Evolutionary conservation across 2,113 vertebrate genomes (phyloP).

Genomic region (Ranitomeya variabilis): DNA sequence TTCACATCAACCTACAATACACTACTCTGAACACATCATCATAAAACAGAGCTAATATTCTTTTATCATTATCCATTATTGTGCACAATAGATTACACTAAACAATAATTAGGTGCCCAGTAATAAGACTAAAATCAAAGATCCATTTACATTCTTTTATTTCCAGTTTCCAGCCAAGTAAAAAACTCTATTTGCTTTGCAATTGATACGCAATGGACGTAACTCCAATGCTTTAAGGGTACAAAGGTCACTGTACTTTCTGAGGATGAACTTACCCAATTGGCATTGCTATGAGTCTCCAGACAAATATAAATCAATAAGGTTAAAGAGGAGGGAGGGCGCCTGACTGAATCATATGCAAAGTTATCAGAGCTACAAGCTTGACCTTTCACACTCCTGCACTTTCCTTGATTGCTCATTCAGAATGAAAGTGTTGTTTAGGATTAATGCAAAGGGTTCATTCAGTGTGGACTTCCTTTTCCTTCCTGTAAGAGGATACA

Average conservation of each 20-base stretch:
- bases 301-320: slow-evolving; percentile 43
- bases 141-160: background rate
- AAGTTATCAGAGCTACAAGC: slow-evolving; percentile 25
- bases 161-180: background rate
- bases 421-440: background rate
- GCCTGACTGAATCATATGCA: slow-evolving; percentile 27
- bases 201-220: background rate
- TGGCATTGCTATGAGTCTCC: slow-evolving; percentile 36
- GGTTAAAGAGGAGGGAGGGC: slow-evolving; percentile 51
- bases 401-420: slow-evolving; percentile 45
- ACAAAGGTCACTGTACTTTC: slow-evolving; percentile 44
- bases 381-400: slow-evolving; percentile 39
- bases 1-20: background rate
- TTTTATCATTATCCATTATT: background rate
- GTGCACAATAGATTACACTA: background rate
- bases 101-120: background rate
- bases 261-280: slow-evolving; percentile 1
- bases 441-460: background rate
- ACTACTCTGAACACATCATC: background rate
- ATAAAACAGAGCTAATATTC: background rate
- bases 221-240: background rate
- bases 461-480: background rate
- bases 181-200: background rate
- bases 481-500: background rate
- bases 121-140: background rate